Evolutionary conservation across 2,797 vertebrate species (phyloP).

Genomic region (Centroberyx gerrardi): DNA sequence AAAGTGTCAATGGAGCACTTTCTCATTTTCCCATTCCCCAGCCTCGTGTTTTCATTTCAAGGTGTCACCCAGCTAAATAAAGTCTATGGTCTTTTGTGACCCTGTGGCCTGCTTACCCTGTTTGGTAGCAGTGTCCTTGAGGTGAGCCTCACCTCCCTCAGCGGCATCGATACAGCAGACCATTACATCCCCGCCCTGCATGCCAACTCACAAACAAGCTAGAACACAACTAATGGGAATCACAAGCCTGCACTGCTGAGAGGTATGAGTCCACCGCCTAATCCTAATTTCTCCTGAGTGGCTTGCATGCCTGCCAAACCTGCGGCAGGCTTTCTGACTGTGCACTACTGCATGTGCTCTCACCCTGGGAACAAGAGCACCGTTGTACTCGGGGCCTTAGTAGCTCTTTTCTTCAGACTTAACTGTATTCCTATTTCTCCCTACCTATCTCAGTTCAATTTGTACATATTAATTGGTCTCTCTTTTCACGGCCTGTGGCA

Average conservation of each 20-base stretch:
- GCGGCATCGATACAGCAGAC: neutral
- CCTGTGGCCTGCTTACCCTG: neutral
- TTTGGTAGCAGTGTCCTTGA: neutral
- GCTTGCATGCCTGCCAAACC: slow-evolving; percentile 32
- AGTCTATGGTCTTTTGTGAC: neutral
- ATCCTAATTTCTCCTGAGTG: slow-evolving; percentile 62
- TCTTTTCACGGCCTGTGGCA: neutral
- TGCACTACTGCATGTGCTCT: slow-evolving; percentile 36
- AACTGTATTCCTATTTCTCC: slow-evolving; percentile 21
- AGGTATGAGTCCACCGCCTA: slow-evolving; percentile 54
- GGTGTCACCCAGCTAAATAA: neutral
- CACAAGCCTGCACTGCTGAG: slow-evolving; percentile 65
- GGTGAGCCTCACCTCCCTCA: neutral
- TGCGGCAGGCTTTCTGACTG: slow-evolving; percentile 31
- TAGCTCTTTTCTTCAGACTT: slow-evolving; percentile 41
- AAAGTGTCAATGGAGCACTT: neutral
- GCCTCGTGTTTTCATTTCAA: too few species aligned
- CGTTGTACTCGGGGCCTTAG: slow-evolving; percentile 49
- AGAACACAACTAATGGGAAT: slow-evolving; percentile 71
- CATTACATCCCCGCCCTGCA: slow-evolving; percentile 15
- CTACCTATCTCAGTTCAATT: slow-evolving; percentile 27
- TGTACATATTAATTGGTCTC: slow-evolving; percentile 5
- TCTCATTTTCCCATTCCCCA: neutral
- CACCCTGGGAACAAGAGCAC: slow-evolving; percentile 48
- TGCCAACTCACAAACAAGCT: slow-evolving; percentile 55